Percentiles rank a stretch among this genome's conserved stretches.
Evolutionary conservation across 2,888 invertebrate genomes (phyloP).

Genomic region (Drosophila atripex): DNA sequence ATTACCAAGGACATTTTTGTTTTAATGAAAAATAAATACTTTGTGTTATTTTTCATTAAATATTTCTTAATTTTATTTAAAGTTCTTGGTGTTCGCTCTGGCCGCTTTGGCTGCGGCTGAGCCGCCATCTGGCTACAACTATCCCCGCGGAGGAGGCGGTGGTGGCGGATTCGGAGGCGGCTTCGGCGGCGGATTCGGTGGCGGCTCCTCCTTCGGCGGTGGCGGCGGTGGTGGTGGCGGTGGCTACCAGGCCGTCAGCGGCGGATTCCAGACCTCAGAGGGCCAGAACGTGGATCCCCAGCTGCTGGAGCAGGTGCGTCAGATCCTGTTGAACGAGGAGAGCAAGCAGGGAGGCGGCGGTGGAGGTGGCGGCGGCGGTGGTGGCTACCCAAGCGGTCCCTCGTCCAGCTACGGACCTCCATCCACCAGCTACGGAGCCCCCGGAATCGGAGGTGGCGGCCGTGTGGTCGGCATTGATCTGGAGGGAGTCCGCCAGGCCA

Average conservation of each 20-base stretch:
- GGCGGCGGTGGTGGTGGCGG: conserved; percentile 87
- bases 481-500: conserved; percentile 93
- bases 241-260: conserved; percentile 90
- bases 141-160: conserved; percentile 88
- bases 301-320: conserved; percentile 92
- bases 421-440: conserved; percentile 88
- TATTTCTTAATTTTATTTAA: conserved; percentile 71
- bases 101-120: conserved; percentile 90
- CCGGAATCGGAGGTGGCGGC: conserved; percentile 81
- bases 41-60: conserved; percentile 39
- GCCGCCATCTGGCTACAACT: conserved; percentile 90
- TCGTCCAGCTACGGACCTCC: conserved; percentile 86
- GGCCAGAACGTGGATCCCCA: conserved; percentile 92
- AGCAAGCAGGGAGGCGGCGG: conserved; percentile 86
- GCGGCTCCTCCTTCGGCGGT: conserved; percentile 81
- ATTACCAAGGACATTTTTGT: too few relatives aligned
- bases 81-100: conserved; percentile 93
- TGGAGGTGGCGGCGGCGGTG: conserved; percentile 84
- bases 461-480: conserved; percentile 92
- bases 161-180: conserved; percentile 82
- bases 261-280: conserved; percentile 92
- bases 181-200: conserved; percentile 84
- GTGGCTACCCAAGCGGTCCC: conserved; percentile 83
- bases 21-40: background rate
- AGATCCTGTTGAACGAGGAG: conserved; percentile 93